phyloP scores from a whole-genome alignment of 2,113 vertebrate genomes.

The Neolamprologus fasciatus region DNA sequence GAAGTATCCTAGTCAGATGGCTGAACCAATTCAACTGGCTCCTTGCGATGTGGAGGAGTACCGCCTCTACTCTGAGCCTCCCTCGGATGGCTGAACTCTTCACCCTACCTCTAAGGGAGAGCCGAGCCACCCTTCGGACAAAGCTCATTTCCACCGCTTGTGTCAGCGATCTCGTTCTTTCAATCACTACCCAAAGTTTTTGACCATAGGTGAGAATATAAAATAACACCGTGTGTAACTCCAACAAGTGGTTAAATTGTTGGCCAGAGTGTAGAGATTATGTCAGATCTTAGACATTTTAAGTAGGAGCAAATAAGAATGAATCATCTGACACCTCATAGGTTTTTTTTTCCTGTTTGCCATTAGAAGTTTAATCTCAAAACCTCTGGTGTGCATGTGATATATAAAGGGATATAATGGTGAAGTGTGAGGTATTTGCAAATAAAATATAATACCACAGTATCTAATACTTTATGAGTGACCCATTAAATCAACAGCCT shows the following conservation, averaged over 20 bases:
- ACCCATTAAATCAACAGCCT: not conserved
- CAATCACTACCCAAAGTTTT: not conserved
- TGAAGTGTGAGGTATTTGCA: not conserved
- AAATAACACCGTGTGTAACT: not conserved
- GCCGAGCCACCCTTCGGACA: not conserved
- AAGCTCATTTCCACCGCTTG: not conserved
- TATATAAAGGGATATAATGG: not conserved
- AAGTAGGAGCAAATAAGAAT: not conserved
- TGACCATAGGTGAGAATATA: not conserved
- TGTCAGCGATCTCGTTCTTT: not conserved
- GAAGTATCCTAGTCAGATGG: not conserved
- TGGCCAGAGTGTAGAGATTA: not conserved
- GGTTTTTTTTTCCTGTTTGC: not conserved
- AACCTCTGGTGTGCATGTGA: not conserved
- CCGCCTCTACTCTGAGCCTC: not conserved
- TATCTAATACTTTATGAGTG: not conserved
- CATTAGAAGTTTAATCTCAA: not conserved
- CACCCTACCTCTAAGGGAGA: not conserved
- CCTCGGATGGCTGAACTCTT: not conserved
- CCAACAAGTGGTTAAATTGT: not conserved
- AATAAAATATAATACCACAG: not conserved
- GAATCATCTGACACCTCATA: not conserved
- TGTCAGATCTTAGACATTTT: not conserved
- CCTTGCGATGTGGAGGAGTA: not conserved
- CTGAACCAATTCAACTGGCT: not conserved